Base-by-base conservation (phyloP, 2,888 invertebrate species). In the Agonum fuliginosum region DNA sequence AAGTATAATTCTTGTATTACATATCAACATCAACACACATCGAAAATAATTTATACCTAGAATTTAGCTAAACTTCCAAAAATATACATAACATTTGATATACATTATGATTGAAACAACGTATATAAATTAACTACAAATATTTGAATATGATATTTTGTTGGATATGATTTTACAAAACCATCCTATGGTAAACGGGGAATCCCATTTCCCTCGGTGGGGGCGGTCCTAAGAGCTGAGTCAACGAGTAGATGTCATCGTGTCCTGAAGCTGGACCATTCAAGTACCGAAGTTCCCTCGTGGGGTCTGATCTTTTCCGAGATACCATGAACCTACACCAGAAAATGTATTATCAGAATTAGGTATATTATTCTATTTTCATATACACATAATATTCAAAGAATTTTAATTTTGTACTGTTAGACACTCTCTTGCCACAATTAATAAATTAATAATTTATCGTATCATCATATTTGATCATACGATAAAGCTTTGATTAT, bases 141-240 rank as follows among this genome's bases (percentile, higher is more conserved):
- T 48, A 17, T n/a, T 72, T 46, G 30, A 46, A 24, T 62, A 62
- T 62, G 58, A 46, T 62, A 43, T 41, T 69, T 19, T 24, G 24
- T 54, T 12, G 19, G 76, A 76, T 77, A 77, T 77, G 54, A 70
- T 41, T 84, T 89, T 91, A 91, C 83, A 91, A 88, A 84, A 91
- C 88, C 85, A 90, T 87, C 84, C 91, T 89, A 84, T 90, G 91
- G 83, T 90, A 90, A 2, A 91, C 86, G 54, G 91, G 91, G 69
- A 90, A 87, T 78, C 90, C 90, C 79, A 90, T 89, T 80, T 89
- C 91, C 84, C 87, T 88, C 69, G 86, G 85, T 51, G 85, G 83
- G 17, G 79, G 83, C 17, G 79, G 79, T 48, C 88, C 89, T 74
- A 91, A 86, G 54, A 91, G 86, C 82, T 91, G 91, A 4, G 90